These are phyloP conservation scores for Parasteatoda tepidariorum DNA, from an alignment of 1,140 invertebrate genomes.

Conservation along the genomic window DNA sequence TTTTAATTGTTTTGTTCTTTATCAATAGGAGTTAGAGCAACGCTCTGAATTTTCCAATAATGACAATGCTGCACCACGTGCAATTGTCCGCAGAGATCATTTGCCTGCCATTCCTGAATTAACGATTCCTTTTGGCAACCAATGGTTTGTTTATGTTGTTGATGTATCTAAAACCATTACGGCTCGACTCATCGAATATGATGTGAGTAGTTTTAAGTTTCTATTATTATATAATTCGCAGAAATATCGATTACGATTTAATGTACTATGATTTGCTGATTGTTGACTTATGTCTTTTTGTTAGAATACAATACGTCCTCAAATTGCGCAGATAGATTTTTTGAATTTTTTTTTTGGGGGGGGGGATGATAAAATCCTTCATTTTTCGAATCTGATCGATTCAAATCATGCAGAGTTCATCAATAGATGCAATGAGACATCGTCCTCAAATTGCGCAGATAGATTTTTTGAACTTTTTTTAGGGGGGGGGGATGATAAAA, in stretches of 20 bases:
- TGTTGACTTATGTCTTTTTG: too few relatives aligned
- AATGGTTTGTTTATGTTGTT: conserved; percentile 30
- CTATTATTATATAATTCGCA: too few relatives aligned
- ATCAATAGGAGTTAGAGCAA: not conserved
- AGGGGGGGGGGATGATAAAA: too few relatives aligned
- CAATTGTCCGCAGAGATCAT: not conserved
- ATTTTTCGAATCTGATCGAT: too few relatives aligned
- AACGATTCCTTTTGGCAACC: conserved; percentile 41
- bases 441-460: too few relatives aligned
- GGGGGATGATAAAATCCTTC: too few relatives aligned
- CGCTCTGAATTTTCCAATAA: not conserved
- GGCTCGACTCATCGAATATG: conserved; percentile 36
- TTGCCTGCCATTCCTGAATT: conserved; percentile 17
- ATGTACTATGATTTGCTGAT: not conserved
- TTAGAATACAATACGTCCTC: too few relatives aligned
- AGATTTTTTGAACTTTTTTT: too few relatives aligned
- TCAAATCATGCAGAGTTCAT: too few relatives aligned
- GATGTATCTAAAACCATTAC: not conserved
- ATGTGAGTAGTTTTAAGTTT: conserved; percentile 21
- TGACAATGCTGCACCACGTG: not conserved
- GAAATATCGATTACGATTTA: not conserved
- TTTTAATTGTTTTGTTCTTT: not conserved
- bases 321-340: too few relatives aligned
- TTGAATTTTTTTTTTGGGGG: too few relatives aligned
- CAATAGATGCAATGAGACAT: too few relatives aligned